These are phyloP conservation scores for Atethmia centrago DNA, from an alignment of 2,888 invertebrate genomes.

Conservation along the genomic window DNA sequence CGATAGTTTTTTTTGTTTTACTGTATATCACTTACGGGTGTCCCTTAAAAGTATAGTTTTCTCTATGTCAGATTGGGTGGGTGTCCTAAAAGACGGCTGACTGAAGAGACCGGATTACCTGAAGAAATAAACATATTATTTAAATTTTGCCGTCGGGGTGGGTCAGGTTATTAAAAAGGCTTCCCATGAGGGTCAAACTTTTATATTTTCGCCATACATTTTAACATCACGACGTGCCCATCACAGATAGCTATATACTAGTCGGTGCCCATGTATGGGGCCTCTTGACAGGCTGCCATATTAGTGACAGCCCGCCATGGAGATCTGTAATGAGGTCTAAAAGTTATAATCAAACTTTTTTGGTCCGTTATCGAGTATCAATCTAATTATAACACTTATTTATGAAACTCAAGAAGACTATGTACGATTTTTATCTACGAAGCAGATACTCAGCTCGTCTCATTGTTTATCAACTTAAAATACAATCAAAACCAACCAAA, in stretches of 20 bases:
- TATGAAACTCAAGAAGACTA: not conserved
- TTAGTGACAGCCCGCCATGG: not conserved
- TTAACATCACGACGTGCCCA: not conserved
- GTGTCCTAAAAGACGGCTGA: not conserved
- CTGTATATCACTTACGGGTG: not conserved
- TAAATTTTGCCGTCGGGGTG: not conserved
- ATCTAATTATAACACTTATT: not conserved
- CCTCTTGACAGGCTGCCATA: not conserved
- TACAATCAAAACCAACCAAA: not conserved
- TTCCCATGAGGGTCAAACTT: not conserved
- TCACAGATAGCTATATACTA: too few species aligned
- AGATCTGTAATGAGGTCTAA: not conserved
- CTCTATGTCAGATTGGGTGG: not conserved
- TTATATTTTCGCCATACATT: too few species aligned
- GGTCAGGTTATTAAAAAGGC: not conserved
- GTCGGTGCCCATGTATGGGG: too few species aligned
- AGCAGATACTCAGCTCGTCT: too few species aligned
- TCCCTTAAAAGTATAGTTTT: too few species aligned
- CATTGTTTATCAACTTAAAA: not conserved
- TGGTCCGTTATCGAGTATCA: not conserved
- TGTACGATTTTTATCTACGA: too few species aligned
- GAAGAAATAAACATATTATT: not conserved
- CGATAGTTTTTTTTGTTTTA: slow-evolving; percentile 5
- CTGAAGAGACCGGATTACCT: not conserved
- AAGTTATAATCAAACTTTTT: not conserved